Percentiles rank a stretch among this genome's conserved stretches.
Conservation (phyloP, 1,140 invertebrate species). For the Drosophila gunungcola region DNA sequence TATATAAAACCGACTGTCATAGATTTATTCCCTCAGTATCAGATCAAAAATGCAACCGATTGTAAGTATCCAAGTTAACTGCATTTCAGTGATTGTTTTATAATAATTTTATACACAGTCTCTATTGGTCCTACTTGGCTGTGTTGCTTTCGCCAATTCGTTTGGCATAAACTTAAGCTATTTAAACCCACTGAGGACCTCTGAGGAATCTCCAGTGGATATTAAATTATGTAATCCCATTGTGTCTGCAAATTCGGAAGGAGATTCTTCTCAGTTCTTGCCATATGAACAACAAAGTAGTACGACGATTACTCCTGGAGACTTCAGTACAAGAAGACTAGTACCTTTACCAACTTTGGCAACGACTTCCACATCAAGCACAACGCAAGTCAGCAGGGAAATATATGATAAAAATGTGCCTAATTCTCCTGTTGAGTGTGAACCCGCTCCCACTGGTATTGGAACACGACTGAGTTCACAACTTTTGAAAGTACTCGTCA, state of each 20-base stretch:
- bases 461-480: constrained; percentile 24
- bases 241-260: background rate
- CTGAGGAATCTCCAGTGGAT: background rate
- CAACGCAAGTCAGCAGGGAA: background rate
- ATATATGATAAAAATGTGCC: background rate
- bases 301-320: background rate
- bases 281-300: background rate
- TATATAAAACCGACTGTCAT: constrained; percentile 7
- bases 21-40: constrained; percentile 11
- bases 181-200: background rate
- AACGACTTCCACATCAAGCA: background rate
- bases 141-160: background rate
- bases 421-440: background rate
- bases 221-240: background rate
- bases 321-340: background rate
- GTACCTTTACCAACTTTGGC: background rate
- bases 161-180: background rate
- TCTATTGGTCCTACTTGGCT: constrained; percentile 1
- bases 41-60: constrained; percentile 19
- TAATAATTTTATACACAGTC: constrained; percentile 6
- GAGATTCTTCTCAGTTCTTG: background rate
- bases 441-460: background rate
- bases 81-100: background rate
- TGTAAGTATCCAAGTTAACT: constrained; percentile 12
- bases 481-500: constrained; percentile 36